A percentile compares a stretch with the other conserved stretches of the same genome.
Evolutionary conservation across 2,888 invertebrate genomes (phyloP).

Genomic region (Drosophila imparisetae): DNA sequence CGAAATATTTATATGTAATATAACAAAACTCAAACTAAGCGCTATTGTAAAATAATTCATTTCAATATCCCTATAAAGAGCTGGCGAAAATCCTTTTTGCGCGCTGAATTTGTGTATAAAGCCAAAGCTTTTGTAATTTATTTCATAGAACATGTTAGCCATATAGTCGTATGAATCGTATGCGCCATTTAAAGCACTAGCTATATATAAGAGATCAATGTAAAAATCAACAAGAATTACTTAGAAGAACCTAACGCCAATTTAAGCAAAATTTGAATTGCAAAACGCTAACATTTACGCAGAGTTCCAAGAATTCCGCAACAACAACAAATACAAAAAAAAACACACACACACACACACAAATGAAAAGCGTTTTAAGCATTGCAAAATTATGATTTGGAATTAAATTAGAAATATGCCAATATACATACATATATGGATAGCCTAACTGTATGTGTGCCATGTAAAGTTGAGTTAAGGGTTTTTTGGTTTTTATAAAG

Average conservation of each 20-base stretch:
- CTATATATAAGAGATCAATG: conserved; percentile 56
- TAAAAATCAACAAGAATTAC: conserved; percentile 60
- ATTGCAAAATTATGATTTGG: conserved; percentile 55
- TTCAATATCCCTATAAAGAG: conserved; percentile 18
- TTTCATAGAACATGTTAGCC: conserved; percentile 73
- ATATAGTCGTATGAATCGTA: conserved; percentile 27
- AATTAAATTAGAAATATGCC: conserved; percentile 39
- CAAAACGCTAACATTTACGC: conserved; percentile 38
- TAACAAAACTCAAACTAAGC: conserved; percentile 36
- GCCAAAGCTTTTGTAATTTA: conserved; percentile 82
- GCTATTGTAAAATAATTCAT: conserved; percentile 80
- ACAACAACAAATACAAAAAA: neutral
- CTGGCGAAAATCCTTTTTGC: conserved; percentile 34
- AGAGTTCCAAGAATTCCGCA: conserved; percentile 74
- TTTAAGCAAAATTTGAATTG: conserved; percentile 54
- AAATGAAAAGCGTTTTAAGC: conserved; percentile 29
- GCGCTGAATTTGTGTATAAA: conserved; percentile 72
- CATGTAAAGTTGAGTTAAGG: conserved; percentile 69
- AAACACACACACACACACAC: neutral
- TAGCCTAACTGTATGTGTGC: conserved; percentile 58
- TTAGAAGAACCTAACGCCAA: conserved; percentile 81
- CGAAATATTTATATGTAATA: conserved; percentile 45
- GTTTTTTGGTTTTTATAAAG: conserved; percentile 49
- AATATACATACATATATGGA: conserved; percentile 43
- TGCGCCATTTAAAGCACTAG: conserved; percentile 31